Percentiles rank a stretch among this genome's conserved stretches.
Conservation (phyloP, 2,797 vertebrate genomes). For the Lacerta agilis region DNA sequence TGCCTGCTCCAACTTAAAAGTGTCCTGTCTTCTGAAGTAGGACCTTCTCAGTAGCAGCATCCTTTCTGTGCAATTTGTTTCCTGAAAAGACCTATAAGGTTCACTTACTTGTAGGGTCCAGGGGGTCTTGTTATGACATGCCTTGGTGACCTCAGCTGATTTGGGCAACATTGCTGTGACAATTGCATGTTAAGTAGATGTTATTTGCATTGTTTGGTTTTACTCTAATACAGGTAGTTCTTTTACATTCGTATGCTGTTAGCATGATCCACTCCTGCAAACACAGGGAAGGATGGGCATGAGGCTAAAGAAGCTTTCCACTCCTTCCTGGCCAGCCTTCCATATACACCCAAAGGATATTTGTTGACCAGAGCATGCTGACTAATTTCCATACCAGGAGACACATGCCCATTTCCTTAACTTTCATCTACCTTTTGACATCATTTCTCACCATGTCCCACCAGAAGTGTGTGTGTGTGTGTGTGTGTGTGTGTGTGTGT, state of each 20-base stretch:
- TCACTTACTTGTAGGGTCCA: background rate
- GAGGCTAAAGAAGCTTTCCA: no score
- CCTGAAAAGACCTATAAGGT: background rate
- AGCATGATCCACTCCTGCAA: background rate
- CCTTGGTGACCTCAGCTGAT: background rate
- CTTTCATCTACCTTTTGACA: background rate
- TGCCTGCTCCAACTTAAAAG: background rate
- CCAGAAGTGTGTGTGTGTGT: no score
- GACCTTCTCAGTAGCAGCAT: background rate
- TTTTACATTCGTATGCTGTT: no score
- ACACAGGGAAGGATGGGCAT: background rate
- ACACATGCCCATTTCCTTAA: background rate
- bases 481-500: no score
- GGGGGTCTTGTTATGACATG: background rate
- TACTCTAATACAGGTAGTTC: background rate
- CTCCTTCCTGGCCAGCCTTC: background rate
- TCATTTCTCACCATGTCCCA: no score
- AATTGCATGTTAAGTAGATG: background rate
- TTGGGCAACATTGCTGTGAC: background rate
- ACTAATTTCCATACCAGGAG: background rate
- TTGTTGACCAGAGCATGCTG: background rate
- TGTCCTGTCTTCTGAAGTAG: background rate
- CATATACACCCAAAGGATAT: no score
- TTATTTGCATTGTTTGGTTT: background rate
- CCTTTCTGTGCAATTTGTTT: background rate